phyloP scores from a whole-genome alignment of 2,888 invertebrate species.

The Lasiommata megera region DNA sequence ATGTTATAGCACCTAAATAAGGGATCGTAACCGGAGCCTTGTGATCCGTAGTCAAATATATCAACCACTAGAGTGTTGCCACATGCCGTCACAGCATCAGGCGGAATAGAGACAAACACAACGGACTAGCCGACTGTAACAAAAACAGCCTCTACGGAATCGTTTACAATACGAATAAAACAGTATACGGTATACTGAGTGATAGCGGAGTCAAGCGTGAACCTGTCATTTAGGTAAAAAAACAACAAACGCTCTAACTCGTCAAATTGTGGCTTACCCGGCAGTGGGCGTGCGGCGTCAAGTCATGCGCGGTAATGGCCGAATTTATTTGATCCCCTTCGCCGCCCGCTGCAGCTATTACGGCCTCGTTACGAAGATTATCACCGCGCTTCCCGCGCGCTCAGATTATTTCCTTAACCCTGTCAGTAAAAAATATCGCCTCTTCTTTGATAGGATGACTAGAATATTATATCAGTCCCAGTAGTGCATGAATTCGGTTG shows the following conservation, averaged over 20 bases:
- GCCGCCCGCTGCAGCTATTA: slow-evolving; percentile 4
- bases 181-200: background rate
- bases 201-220: background rate
- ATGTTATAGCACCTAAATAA: too few relatives aligned
- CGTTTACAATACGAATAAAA: too few relatives aligned
- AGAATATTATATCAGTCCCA: background rate
- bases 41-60: too few relatives aligned
- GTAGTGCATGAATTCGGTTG: too few relatives aligned
- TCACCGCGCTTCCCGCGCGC: background rate
- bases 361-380: background rate
- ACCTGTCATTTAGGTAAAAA: slow-evolving; percentile 1
- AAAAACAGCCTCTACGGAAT: too few relatives aligned
- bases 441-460: background rate
- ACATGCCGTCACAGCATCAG: too few relatives aligned
- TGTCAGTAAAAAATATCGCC: background rate
- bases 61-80: too few relatives aligned
- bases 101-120: too few relatives aligned
- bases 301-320: slow-evolving; percentile 62
- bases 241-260: background rate
- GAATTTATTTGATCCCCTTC: slow-evolving; percentile 39
- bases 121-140: too few relatives aligned
- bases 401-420: background rate
- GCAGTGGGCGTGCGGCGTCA: slow-evolving; percentile 37
- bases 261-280: slow-evolving; percentile 5
- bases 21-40: too few relatives aligned